A percentile compares a stretch with the other conserved stretches of the same genome.
Conservation (phyloP, 2,797 vertebrate genomes). For the Enteromius afrohamiltoni region DNA sequence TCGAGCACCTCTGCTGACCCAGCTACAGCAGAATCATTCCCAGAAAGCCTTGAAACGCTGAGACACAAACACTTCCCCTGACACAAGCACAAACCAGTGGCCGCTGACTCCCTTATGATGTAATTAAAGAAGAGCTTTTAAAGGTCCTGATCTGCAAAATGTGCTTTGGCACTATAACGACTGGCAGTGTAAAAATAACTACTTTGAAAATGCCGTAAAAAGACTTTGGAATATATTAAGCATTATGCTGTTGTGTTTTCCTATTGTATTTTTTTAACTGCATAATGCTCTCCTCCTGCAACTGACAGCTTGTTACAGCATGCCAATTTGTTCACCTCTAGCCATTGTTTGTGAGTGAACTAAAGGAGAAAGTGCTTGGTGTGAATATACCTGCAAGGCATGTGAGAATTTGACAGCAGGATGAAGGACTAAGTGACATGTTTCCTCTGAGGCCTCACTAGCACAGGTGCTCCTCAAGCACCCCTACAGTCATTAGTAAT, state of each 20-base stretch:
- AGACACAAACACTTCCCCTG: constrained; percentile 21
- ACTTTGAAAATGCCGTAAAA: background rate
- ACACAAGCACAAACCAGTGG: constrained; percentile 41
- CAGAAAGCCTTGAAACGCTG: constrained; percentile 15
- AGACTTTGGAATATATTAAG: background rate
- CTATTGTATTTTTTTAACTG: background rate
- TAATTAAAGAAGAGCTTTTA: constrained; percentile 32
- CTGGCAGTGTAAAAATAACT: background rate
- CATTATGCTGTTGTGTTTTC: background rate
- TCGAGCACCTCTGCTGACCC: constrained; percentile 16
- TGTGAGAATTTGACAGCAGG: constrained; percentile 53
- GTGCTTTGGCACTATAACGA: background rate
- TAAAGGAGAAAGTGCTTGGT: constrained; percentile 71
- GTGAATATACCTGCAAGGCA: constrained; percentile 64
- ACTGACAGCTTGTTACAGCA: background rate
- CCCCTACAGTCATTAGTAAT: constrained; percentile 31
- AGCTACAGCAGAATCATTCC: constrained; percentile 27
- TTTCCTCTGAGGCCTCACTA: constrained; percentile 10
- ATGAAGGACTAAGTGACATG: constrained; percentile 27
- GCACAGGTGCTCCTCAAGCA: background rate
- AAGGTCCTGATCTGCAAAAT: constrained; percentile 12
- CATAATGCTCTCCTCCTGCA: background rate
- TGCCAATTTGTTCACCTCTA: background rate
- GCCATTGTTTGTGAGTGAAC: constrained; percentile 51
- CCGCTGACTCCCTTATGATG: background rate